Conservation (phyloP, 2,113 vertebrate species). For the Hoplias malabaricus region DNA sequence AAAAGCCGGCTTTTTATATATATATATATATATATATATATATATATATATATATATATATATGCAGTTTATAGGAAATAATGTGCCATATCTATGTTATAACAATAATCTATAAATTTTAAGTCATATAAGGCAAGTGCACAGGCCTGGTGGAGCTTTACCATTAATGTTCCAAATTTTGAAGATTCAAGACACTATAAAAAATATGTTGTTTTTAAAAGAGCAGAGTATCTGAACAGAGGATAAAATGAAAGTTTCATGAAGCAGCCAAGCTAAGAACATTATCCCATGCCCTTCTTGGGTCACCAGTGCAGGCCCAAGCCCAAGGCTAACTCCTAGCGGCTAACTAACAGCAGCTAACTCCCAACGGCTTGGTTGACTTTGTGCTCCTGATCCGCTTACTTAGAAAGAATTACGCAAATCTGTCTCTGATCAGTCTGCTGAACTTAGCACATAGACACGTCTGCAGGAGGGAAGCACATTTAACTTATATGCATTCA, state of each 20-base stretch:
- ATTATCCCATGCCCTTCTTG: slow-evolving; percentile 65
- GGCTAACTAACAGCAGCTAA: no score
- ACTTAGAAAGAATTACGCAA: slow-evolving; percentile 72
- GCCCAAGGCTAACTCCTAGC: slow-evolving; percentile 64
- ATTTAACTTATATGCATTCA: no score
- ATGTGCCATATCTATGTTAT: no score
- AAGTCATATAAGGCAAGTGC: no score
- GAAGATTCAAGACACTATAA: neutral
- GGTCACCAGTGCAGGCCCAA: slow-evolving; percentile 62
- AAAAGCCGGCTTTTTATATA: no score
- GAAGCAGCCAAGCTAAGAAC: slow-evolving; percentile 67
- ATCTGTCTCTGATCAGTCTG: slow-evolving; percentile 72
- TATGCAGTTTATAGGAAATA: no score
- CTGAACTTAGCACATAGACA: slow-evolving; percentile 47
- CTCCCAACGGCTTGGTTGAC: slow-evolving; percentile 65
- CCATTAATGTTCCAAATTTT: neutral
- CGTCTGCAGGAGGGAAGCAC: neutral
- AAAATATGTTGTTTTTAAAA: neutral
- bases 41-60: no score
- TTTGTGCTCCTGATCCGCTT: slow-evolving; percentile 74
- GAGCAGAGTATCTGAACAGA: neutral
- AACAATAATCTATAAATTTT: no score
- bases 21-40: no score
- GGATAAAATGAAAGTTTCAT: slow-evolving; percentile 42
- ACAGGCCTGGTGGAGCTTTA: no score